These are phyloP conservation scores for Drosophila saltans DNA, from an alignment of 1,140 invertebrate genomes.

Conservation along the genomic window DNA sequence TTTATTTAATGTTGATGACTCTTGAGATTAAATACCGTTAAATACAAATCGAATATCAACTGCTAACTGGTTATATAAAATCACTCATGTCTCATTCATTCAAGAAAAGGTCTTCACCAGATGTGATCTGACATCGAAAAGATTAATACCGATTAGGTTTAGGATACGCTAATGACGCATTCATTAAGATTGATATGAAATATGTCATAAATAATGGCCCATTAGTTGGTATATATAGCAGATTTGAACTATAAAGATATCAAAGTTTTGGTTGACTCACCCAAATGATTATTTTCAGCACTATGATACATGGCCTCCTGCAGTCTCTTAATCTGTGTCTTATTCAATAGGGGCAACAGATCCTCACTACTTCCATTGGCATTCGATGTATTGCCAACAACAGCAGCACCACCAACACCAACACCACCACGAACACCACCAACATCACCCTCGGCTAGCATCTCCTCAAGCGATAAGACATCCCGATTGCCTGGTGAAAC, in stretches of 20 bases:
- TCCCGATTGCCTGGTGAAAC: slow-evolving; percentile 87
- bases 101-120: background rate
- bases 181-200: no score
- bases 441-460: slow-evolving; percentile 91
- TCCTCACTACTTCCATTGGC: slow-evolving; percentile 58
- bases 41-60: background rate
- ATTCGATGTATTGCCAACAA: background rate
- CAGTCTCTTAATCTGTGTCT: slow-evolving; percentile 91
- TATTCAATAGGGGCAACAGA: slow-evolving; percentile 87
- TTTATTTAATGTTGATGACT: background rate
- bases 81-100: background rate
- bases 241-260: background rate
- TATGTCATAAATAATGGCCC: no score
- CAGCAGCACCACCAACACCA: background rate
- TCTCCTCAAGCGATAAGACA: slow-evolving; percentile 94
- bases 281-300: slow-evolving; percentile 94
- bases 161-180: no score
- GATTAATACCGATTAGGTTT: no score
- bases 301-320: slow-evolving; percentile 97
- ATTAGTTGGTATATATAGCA: no score
- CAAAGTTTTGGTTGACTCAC: slow-evolving; percentile 82
- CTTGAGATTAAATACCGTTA: slow-evolving; percentile 5
- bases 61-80: background rate
- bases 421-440: slow-evolving; percentile 30
- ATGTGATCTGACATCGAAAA: no score